Evolutionary conservation across 2,888 invertebrate species (phyloP).

Genomic region (Elegia similella): DNA sequence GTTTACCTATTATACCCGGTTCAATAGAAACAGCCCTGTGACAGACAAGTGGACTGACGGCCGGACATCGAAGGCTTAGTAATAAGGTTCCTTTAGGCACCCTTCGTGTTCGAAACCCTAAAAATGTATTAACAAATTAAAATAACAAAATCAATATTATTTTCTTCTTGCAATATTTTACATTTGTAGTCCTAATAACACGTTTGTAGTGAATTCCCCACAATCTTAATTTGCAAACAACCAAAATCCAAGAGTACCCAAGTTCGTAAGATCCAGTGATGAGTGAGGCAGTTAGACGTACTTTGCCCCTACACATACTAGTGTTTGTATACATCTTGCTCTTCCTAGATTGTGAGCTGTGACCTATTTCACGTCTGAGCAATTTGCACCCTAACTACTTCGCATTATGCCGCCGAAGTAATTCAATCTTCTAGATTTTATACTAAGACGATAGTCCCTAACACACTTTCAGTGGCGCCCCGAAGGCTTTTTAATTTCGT

Average conservation of each 20-base stretch:
- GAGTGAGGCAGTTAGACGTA: conserved; percentile 2
- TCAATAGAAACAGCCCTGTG: too few relatives aligned
- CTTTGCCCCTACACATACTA: conserved; percentile 5
- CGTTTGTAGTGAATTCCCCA: background rate
- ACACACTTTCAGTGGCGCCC: conserved; percentile 16
- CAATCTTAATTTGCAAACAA: background rate
- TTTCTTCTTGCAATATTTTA: background rate
- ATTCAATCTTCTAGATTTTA: conserved; percentile 17
- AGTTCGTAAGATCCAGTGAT: background rate
- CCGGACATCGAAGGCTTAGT: too few relatives aligned
- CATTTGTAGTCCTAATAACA: background rate
- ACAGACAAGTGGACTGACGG: too few relatives aligned
- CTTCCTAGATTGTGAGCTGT: conserved; percentile 8
- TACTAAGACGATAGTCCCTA: conserved; percentile 17
- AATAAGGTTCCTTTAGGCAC: too few relatives aligned
- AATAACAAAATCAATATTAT: background rate
- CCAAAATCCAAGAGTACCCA: background rate
- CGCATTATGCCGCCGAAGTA: conserved; percentile 12
- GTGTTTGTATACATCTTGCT: background rate
- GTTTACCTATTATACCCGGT: too few relatives aligned
- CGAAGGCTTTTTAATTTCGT: conserved; percentile 18
- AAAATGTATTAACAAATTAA: background rate
- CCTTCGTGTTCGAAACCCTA: too few relatives aligned
- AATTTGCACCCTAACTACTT: conserved; percentile 18
- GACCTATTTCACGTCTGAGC: conserved; percentile 16